Conservation (phyloP, 1,140 invertebrate genomes). For the Eubasilissa regina region DNA sequence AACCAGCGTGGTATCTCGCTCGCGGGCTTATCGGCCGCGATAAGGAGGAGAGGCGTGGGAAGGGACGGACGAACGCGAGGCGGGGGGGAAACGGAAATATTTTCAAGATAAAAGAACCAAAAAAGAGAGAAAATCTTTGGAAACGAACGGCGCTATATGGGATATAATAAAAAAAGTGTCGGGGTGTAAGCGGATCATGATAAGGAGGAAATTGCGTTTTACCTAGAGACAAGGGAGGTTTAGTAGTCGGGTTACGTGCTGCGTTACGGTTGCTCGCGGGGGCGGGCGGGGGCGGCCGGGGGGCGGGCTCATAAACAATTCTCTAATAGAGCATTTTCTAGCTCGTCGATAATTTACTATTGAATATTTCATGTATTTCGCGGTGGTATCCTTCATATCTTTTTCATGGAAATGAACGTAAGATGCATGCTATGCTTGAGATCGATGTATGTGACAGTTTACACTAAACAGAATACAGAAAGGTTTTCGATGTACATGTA, state of each 20-base stretch:
- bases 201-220: constrained; percentile 51
- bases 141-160: constrained; percentile 29
- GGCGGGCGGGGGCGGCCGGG: neutral
- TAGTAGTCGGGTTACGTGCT: constrained; percentile 45
- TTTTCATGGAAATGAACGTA: neutral
- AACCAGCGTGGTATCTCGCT: constrained; percentile 28
- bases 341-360: constrained; percentile 28
- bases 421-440: neutral
- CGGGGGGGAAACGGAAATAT: constrained; percentile 20
- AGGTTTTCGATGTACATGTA: constrained; percentile 21
- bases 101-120: constrained; percentile 11
- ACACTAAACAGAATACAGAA: neutral
- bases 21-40: constrained; percentile 30
- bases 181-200: constrained; percentile 52
- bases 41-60: constrained; percentile 9
- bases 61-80: neutral
- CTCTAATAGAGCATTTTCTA: neutral
- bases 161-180: constrained; percentile 52
- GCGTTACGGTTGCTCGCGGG: neutral
- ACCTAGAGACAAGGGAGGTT: constrained; percentile 49
- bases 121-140: neutral
- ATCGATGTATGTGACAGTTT: neutral
- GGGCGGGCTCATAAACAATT: constrained; percentile 24
- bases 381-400: neutral
- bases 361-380: constrained; percentile 21